These are phyloP conservation scores for Epistrophe eligans DNA, from an alignment of 2,888 invertebrate species.

Conservation along the genomic window DNA sequence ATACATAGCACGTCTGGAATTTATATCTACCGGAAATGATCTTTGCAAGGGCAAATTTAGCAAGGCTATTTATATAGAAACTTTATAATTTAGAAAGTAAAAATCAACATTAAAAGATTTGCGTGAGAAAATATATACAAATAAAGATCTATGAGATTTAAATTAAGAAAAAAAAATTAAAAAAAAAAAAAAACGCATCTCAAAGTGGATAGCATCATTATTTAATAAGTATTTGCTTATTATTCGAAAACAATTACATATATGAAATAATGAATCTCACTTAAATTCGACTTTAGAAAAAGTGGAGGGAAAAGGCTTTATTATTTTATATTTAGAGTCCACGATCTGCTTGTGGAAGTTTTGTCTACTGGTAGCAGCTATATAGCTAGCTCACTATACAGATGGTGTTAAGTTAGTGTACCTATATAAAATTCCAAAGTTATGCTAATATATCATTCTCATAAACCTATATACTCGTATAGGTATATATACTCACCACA, in stretches of 20 bases:
- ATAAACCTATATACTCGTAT: no score
- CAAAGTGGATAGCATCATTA: neutral
- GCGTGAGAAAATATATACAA: slow-evolving; percentile 5
- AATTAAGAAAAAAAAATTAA: neutral
- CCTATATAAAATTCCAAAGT: slow-evolving; percentile 7
- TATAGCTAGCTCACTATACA: neutral
- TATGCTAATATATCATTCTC: slow-evolving; percentile 13
- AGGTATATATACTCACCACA: no score
- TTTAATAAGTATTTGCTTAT: neutral
- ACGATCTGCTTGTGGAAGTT: neutral
- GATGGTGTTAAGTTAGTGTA: neutral
- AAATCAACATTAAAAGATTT: slow-evolving; percentile 12
- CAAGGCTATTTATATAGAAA: neutral
- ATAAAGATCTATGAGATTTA: neutral
- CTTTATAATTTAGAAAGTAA: slow-evolving; percentile 25
- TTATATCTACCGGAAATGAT: slow-evolving; percentile 11
- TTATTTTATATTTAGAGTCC: neutral
- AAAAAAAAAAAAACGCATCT: neutral
- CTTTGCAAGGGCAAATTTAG: neutral
- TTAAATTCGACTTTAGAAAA: neutral
- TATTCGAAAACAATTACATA: neutral
- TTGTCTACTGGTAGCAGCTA: neutral
- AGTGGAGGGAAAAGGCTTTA: no score
- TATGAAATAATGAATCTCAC: slow-evolving; percentile 20
- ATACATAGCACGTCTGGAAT: neutral